These are phyloP conservation scores for Lacerta agilis DNA, from an alignment of 2,797 vertebrate species.

Conservation along the genomic window DNA sequence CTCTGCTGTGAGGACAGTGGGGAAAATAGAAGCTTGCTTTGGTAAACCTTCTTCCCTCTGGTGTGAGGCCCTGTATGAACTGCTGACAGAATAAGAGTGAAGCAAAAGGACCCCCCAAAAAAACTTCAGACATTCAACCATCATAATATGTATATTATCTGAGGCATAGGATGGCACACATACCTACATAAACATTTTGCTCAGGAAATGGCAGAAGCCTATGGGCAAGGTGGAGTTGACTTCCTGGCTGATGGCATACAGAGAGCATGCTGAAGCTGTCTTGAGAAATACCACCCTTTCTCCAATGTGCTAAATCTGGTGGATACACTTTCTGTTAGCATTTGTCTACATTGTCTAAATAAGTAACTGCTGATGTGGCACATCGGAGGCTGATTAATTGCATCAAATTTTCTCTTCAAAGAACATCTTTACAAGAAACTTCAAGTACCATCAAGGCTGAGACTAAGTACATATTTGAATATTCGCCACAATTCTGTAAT, in stretches of 20 bases:
- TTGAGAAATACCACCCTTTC: constrained; percentile 32
- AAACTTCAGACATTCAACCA: too few species aligned
- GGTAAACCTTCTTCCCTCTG: too few species aligned
- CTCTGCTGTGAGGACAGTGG: too few species aligned
- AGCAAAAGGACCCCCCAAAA: too few species aligned
- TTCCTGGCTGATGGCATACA: constrained; percentile 26
- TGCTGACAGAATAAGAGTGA: too few species aligned
- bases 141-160: background rate
- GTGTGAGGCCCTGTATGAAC: too few species aligned
- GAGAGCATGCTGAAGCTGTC: constrained; percentile 25
- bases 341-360: constrained; percentile 64
- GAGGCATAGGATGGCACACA: background rate
- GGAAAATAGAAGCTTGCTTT: too few species aligned
- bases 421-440: constrained; percentile 68
- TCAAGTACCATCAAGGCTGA: constrained; percentile 63
- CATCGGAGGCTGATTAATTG: constrained; percentile 75
- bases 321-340: constrained; percentile 65
- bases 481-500: constrained; percentile 64
- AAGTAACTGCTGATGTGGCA: constrained; percentile 68
- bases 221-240: background rate
- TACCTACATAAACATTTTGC: background rate
- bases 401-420: constrained; percentile 73
- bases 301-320: constrained; percentile 28
- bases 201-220: background rate
- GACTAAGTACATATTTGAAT: constrained; percentile 66